A percentile compares a stretch with the other conserved stretches of the same genome.
Conservation (phyloP, 2,888 invertebrate species). For the Minunthozetes semirufus region DNA sequence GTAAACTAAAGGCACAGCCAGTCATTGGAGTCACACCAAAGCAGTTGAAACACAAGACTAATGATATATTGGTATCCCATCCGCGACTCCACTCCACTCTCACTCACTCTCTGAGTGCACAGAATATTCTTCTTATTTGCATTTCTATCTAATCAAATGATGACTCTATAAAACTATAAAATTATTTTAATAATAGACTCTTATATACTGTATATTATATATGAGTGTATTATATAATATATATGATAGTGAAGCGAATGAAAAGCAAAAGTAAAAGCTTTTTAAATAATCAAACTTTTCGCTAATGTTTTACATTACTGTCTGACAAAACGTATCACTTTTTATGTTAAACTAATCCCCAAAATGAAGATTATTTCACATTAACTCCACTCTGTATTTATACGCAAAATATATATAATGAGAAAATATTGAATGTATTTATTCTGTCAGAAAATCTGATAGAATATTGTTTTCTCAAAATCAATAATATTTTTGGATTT, state of each 20-base stretch:
- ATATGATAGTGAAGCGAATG: background rate
- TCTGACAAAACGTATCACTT: background rate
- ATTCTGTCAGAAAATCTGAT: no score
- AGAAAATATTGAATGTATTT: no score
- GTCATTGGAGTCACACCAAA: background rate
- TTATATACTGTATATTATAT: no score
- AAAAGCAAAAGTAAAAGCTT: slow-evolving; percentile 6
- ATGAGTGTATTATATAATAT: no score
- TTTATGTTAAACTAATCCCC: no score
- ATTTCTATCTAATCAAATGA: slow-evolving; percentile 18
- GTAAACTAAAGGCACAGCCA: background rate
- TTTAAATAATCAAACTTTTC: background rate
- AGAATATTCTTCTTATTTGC: slow-evolving; percentile 10
- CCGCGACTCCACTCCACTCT: background rate
- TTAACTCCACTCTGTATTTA: no score
- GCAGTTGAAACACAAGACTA: slow-evolving; percentile 2
- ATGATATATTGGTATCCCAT: slow-evolving; percentile 20
- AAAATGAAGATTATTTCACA: no score
- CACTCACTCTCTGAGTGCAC: background rate
- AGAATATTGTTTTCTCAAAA: no score
- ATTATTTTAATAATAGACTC: background rate
- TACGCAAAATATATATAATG: no score
- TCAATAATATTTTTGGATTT: no score
- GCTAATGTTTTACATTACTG: background rate
- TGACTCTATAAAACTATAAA: slow-evolving; percentile 28